A percentile compares a stretch with the other conserved stretches of the same genome.
These are phyloP conservation scores for Campoplex capitator DNA, from an alignment of 2,888 invertebrate species.

Conservation along the genomic window DNA sequence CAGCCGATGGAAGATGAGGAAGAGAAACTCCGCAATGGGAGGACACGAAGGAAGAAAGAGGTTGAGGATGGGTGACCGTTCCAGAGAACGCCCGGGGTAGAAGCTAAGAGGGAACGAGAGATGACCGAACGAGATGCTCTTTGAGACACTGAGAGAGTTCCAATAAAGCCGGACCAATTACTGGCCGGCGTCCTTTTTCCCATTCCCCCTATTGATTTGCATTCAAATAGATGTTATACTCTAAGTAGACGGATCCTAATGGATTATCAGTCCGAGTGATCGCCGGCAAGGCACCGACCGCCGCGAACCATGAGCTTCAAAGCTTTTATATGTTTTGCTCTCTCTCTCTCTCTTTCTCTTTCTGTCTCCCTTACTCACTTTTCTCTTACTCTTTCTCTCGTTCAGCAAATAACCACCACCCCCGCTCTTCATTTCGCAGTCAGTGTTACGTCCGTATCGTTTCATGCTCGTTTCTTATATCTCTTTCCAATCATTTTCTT, in stretches of 20 bases:
- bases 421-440: conserved; percentile 57
- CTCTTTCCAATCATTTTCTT: conserved; percentile 63
- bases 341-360: conserved; percentile 50
- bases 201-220: conserved; percentile 85
- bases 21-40: conserved; percentile 65
- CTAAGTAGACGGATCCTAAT: conserved; percentile 85
- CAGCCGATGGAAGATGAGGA: conserved; percentile 66
- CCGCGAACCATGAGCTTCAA: conserved; percentile 78
- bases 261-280: conserved; percentile 85
- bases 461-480: conserved; percentile 50
- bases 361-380: conserved; percentile 60
- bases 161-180: conserved; percentile 85
- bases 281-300: conserved; percentile 72
- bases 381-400: conserved; percentile 53
- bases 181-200: conserved; percentile 81
- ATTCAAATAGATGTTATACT: conserved; percentile 85
- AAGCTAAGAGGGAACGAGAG: conserved; percentile 73
- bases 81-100: conserved; percentile 26
- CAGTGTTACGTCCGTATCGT: conserved; percentile 54
- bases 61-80: conserved; percentile 39
- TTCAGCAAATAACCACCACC: conserved; percentile 42
- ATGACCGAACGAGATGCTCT: conserved; percentile 85
- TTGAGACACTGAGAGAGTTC: conserved; percentile 84
- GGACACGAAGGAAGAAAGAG: conserved; percentile 67
- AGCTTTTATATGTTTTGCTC: conserved; percentile 75